Evolutionary conservation across 1,140 invertebrate species (phyloP).

Genomic region (Eciton burchellii): DNA sequence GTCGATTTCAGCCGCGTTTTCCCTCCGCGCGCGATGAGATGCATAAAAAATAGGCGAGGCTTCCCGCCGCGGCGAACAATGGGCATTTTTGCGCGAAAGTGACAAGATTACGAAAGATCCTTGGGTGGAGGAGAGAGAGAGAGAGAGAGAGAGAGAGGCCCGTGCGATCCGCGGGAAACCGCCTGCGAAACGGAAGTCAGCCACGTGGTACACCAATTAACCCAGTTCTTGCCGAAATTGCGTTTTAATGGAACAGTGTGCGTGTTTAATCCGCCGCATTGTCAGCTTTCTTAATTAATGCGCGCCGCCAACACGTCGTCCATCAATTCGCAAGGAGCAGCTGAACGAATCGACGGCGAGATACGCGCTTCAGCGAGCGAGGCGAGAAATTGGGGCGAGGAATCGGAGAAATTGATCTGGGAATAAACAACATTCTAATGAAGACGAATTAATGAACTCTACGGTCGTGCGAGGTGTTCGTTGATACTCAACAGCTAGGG

Average conservation of each 20-base stretch:
- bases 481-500: not conserved
- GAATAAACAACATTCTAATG: conserved; percentile 14
- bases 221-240: conserved; percentile 36
- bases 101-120: conserved; percentile 31
- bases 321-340: not conserved
- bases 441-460: conserved; percentile 29
- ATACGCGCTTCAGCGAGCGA: conserved; percentile 1
- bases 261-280: conserved; percentile 17
- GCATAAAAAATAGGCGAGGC: conserved; percentile 25
- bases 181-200: conserved; percentile 35
- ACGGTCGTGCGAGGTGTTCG: conserved; percentile 17
- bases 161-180: conserved; percentile 23
- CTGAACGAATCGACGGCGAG: not conserved
- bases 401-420: conserved; percentile 7
- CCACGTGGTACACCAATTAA: conserved; percentile 41
- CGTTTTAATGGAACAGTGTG: conserved; percentile 10
- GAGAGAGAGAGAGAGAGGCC: conserved; percentile 2
- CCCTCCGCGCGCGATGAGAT: conserved; percentile 14
- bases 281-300: conserved; percentile 41
- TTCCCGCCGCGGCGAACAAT: conserved; percentile 50
- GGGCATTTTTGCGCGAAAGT: conserved; percentile 57
- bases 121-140: conserved; percentile 20
- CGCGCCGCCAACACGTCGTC: not conserved
- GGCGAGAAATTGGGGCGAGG: not conserved
- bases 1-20: conserved; percentile 30